phyloP scores from a whole-genome alignment of 2,888 invertebrate species.

The Cephus sareptanus region DNA sequence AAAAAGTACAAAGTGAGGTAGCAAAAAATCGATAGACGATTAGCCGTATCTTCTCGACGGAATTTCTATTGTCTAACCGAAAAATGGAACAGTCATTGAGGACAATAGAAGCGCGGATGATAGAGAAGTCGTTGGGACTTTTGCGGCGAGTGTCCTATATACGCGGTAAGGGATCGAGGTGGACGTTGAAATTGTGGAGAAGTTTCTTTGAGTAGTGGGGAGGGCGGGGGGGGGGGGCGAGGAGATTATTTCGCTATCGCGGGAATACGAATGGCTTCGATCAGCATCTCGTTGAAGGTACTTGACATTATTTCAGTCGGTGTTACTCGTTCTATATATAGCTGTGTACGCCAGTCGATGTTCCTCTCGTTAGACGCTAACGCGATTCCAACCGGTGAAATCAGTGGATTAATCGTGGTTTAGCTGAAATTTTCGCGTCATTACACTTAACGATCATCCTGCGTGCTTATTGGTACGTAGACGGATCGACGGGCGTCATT shows the following conservation, averaged over 20 bases:
- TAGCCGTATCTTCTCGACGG: conserved; percentile 9
- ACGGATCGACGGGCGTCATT: not conserved
- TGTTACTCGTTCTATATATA: not conserved
- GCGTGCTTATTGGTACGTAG: not conserved
- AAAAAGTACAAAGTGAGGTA: not conserved
- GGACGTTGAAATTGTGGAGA: not conserved
- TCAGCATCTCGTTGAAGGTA: conserved; percentile 13
- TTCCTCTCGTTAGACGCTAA: conserved; percentile 22
- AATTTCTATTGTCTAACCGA: not conserved
- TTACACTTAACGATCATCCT: not conserved
- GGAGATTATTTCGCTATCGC: not conserved
- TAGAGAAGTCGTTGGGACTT: not conserved
- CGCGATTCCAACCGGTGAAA: conserved; percentile 17
- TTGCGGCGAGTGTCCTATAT: not conserved
- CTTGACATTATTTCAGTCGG: conserved; percentile 23
- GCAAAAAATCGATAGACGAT: conserved; percentile 29
- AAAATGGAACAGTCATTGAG: not conserved
- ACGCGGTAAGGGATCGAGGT: not conserved
- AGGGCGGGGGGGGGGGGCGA: not conserved
- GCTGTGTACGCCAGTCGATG: conserved; percentile 8
- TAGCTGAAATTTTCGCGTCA: not conserved
- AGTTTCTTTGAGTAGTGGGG: conserved; percentile 20
- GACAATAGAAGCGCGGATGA: not conserved
- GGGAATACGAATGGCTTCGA: conserved; percentile 12
- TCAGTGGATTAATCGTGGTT: conserved; percentile 18